Base-by-base conservation (phyloP, 2,888 invertebrate species). In the Heliconius ethilla region DNA sequence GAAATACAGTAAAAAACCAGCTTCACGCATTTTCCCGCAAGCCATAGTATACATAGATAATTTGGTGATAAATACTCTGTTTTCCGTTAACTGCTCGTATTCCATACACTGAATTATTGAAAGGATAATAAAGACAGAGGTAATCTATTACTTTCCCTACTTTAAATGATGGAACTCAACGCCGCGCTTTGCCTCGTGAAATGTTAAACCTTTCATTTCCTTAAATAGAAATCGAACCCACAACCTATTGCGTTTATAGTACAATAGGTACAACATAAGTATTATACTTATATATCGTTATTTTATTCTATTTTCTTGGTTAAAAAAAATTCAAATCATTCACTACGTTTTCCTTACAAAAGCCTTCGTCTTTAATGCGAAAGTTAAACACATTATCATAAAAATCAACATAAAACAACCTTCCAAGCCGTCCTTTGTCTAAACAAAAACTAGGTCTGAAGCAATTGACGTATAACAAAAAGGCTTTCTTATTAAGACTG, bases 401-500 rank as follows among this genome's bases (percentile, higher is more conserved):
- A 13, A 72, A 72, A 72, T 55, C 55, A 7, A 40, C 29, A 59
- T 59, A 59, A 72, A 59, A 37, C n/a, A 72, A 72, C 72, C n/a
- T 72, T 59, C 22, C 72, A n/a, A 72, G 59, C 55, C 72, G 25
- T 25, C 72, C 72, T 72, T 72, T 72, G 72, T 72, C 37, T 59
- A 59, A 72, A 59, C 72, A 72, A 72, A 72, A 72, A 72, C 72
- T 72, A 72, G 72, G 72, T 72, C 59, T 59, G 45, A 22, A 63
- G 65, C 62, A 45, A 74, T 65, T 65, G 74, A 74, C 62, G 63
- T 63, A 40, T 45, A 74, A 63, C 63, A 45, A 65, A 74, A 74
- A 74, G 74, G 74, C 62, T 74, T 74, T 63, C 45, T 45, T 74
- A 74, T 63, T 74, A 74, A 73, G 74, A 62, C 27, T 45, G 40